phyloP scores from a whole-genome alignment of 2,888 invertebrate species.

The Trichogramma evanescens region DNA sequence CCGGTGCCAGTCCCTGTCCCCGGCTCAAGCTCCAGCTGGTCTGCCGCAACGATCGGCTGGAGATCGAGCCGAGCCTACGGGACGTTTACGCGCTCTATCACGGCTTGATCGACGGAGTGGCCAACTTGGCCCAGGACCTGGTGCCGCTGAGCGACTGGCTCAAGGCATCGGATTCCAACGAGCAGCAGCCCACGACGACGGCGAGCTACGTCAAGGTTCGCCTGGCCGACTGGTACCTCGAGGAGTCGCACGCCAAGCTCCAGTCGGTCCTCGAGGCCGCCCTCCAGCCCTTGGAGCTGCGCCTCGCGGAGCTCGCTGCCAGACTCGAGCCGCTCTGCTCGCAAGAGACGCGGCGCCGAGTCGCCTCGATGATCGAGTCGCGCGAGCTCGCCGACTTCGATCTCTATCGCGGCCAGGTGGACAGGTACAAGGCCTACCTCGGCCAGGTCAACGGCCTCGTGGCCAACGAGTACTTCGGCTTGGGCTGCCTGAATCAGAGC shows the following conservation, averaged over 20 bases:
- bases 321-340: conserved; percentile 32
- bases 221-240: conserved; percentile 54
- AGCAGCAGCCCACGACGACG: neutral
- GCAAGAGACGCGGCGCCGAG: conserved; percentile 20
- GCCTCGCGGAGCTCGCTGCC: conserved; percentile 25
- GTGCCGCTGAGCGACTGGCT: conserved; percentile 52
- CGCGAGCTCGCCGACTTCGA: conserved; percentile 25
- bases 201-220: conserved; percentile 53
- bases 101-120: conserved; percentile 54
- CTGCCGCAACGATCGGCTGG: conserved; percentile 52
- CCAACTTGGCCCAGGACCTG: conserved; percentile 54
- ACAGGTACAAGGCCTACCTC: conserved; percentile 31
- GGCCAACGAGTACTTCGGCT: conserved; percentile 31
- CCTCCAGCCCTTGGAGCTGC: conserved; percentile 28
- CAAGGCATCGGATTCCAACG: too few relatives aligned
- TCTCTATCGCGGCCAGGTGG: conserved; percentile 29
- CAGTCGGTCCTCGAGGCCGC: conserved; percentile 26
- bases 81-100: conserved; percentile 55
- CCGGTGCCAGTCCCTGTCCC: conserved; percentile 54
- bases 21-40: conserved; percentile 56
- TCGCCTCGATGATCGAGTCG: conserved; percentile 21
- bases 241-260: conserved; percentile 30
- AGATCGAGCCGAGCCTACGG: conserved; percentile 52
- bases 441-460: conserved; percentile 30
- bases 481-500: conserved; percentile 34